Conservation (phyloP, 2,888 invertebrate genomes). For the Clostera curtula region DNA sequence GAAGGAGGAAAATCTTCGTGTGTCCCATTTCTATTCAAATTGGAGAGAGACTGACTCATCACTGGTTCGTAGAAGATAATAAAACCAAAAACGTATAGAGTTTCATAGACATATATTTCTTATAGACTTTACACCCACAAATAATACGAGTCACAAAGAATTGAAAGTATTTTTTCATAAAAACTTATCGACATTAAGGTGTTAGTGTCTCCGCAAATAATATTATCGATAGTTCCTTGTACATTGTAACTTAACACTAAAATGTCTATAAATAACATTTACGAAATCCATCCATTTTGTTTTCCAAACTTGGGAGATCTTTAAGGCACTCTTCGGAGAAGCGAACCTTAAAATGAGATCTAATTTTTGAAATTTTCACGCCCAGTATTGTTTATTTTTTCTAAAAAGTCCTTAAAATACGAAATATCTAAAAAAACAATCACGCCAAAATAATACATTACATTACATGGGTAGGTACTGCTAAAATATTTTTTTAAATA, state of each 20-base stretch:
- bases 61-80: too few relatives aligned
- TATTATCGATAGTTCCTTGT: conserved; percentile 32
- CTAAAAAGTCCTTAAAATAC: conserved; percentile 35
- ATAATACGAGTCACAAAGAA: conserved; percentile 46
- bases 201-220: conserved; percentile 50
- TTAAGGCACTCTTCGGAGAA: conserved; percentile 41
- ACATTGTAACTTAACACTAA: conserved; percentile 34
- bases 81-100: conserved; percentile 19
- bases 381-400: conserved; percentile 47
- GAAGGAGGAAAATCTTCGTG: too few relatives aligned
- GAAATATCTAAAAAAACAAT: conserved; percentile 39
- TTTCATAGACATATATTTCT: conserved; percentile 52
- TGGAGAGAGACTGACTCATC: too few relatives aligned
- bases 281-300: conserved; percentile 27
- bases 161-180: conserved; percentile 48
- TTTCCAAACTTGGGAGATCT: conserved; percentile 64
- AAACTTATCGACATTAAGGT: conserved; percentile 47
- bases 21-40: too few relatives aligned
- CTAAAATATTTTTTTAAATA: conserved; percentile 29
- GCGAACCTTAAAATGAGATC: conserved; percentile 62
- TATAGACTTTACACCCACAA: conserved; percentile 48
- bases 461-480: conserved; percentile 49
- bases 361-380: conserved; percentile 58
- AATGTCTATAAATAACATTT: conserved; percentile 40
- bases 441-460: conserved; percentile 62